These are phyloP conservation scores for Catharus fuscescens DNA, from an alignment of 2,113 vertebrate genomes.

Conservation along the genomic window DNA sequence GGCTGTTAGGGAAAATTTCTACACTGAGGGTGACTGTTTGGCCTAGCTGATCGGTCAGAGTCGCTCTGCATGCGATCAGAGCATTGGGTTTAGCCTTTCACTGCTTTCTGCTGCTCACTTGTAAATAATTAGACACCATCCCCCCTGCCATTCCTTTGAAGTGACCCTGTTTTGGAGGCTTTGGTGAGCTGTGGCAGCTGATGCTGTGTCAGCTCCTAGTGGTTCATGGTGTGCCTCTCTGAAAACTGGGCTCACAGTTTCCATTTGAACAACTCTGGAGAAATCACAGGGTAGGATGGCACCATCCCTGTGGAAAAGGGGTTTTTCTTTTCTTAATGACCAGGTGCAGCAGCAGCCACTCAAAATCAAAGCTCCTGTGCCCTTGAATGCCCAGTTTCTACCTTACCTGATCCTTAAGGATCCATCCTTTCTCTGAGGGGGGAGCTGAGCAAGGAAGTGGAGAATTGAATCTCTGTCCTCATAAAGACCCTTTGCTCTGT, in stretches of 20 bases:
- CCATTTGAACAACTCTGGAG: neutral
- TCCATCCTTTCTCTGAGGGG: neutral
- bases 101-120: neutral
- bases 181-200: neutral
- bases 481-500: neutral
- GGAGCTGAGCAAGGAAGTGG: neutral
- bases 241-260: neutral
- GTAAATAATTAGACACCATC: neutral
- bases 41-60: neutral
- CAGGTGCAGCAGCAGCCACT: neutral
- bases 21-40: neutral
- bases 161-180: neutral
- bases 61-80: accelerated
- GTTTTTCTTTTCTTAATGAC: neutral
- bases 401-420: neutral
- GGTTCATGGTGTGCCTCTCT: neutral
- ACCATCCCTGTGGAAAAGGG: accelerated
- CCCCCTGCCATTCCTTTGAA: accelerated
- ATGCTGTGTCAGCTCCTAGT: neutral
- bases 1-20: neutral
- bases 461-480: neutral
- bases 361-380: neutral
- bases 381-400: neutral
- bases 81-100: neutral
- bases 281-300: neutral